Evolutionary conservation across 1,140 invertebrate genomes (phyloP).

Genomic region (Lasaia peninsularis): DNA sequence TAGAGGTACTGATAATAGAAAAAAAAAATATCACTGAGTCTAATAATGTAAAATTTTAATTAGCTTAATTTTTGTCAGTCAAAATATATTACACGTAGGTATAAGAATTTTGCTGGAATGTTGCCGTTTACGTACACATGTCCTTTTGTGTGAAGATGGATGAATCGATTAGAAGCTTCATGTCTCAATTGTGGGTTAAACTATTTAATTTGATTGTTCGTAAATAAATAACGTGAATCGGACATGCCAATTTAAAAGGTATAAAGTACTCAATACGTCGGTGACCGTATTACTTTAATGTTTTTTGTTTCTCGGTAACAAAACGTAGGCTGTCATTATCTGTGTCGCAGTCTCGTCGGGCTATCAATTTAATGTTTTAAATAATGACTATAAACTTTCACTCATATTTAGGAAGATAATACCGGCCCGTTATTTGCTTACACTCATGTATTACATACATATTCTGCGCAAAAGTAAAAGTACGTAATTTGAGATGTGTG

Average conservation of each 20-base stretch:
- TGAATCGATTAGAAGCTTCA: too few species aligned
- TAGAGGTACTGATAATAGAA: too few species aligned
- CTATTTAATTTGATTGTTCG: neutral
- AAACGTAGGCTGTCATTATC: slow-evolving; percentile 49
- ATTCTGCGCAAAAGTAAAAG: slow-evolving; percentile 9
- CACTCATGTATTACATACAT: slow-evolving; percentile 11
- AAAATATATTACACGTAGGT: too few species aligned
- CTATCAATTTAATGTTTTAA: slow-evolving; percentile 56
- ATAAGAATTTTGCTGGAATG: too few species aligned
- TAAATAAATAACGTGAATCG: neutral
- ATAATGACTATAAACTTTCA: slow-evolving; percentile 51
- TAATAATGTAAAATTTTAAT: too few species aligned
- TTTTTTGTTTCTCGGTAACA: slow-evolving; percentile 38
- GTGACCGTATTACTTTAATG: slow-evolving; percentile 36
- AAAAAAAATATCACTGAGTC: too few species aligned
- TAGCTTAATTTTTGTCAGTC: too few species aligned
- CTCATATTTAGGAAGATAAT: slow-evolving; percentile 40
- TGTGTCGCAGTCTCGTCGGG: slow-evolving; percentile 35
- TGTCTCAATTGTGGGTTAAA: neutral
- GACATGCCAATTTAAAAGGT: neutral
- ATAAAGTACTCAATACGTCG: slow-evolving; percentile 7
- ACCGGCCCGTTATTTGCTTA: slow-evolving; percentile 21
- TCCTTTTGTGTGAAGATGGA: too few species aligned
- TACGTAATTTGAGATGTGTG: slow-evolving; percentile 3
- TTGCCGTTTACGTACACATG: too few species aligned